These are phyloP conservation scores for Charaxes varanes DNA, from an alignment of 1,140 invertebrate genomes.

Conservation along the genomic window DNA sequence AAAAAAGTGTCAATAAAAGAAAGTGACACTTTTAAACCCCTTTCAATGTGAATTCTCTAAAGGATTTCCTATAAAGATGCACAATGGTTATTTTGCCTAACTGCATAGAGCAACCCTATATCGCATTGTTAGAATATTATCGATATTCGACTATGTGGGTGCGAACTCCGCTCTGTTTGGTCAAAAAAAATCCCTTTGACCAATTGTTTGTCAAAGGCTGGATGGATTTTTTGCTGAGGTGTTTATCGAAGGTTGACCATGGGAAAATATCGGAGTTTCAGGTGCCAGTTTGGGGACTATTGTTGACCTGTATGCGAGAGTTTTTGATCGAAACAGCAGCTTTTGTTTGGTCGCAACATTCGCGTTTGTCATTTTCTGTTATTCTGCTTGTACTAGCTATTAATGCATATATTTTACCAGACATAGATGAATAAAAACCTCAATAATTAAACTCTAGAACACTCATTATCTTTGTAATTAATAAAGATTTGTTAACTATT, in stretches of 20 bases:
- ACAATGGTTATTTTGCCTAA: constrained; percentile 69
- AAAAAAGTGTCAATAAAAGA: constrained; percentile 28
- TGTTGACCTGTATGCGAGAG: constrained; percentile 53
- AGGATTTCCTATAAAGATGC: constrained; percentile 54
- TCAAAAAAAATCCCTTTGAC: constrained; percentile 67
- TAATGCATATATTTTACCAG: too few species aligned
- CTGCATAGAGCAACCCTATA: constrained; percentile 43
- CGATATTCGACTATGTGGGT: constrained; percentile 49
- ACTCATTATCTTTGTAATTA: too few species aligned
- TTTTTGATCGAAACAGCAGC: constrained; percentile 39
- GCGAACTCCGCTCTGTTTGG: constrained; percentile 48
- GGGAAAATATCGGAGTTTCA: constrained; percentile 69
- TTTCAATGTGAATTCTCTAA: constrained; percentile 67
- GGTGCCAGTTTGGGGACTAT: constrained; percentile 54
- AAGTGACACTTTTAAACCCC: constrained; percentile 67
- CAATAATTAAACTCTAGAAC: too few species aligned
- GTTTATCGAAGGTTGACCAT: constrained; percentile 68
- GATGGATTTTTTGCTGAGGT: constrained; percentile 57
- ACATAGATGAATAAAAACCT: too few species aligned
- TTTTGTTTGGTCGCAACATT: constrained; percentile 41
- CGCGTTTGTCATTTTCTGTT: too few species aligned
- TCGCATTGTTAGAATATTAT: constrained; percentile 55
- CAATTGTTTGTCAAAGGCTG: constrained; percentile 66
- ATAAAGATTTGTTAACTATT: too few species aligned
- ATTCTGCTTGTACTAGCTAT: too few species aligned